These are phyloP conservation scores for Gisinianus flammeolus DNA, from an alignment of 2,888 invertebrate genomes.

Conservation along the genomic window DNA sequence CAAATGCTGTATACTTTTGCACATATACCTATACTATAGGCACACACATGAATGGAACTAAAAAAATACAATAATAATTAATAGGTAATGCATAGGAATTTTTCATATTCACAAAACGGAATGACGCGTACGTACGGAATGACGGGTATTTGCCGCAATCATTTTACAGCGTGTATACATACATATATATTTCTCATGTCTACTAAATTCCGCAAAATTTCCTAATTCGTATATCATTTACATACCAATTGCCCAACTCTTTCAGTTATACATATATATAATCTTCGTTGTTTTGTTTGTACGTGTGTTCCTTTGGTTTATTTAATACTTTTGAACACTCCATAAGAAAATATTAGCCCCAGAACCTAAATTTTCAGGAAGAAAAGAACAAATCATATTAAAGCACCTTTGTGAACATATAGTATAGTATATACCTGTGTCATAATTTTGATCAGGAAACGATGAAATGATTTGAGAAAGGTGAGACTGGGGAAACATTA, in stretches of 20 bases:
- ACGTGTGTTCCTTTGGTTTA: neutral
- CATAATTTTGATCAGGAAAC: neutral
- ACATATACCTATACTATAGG: too few species aligned
- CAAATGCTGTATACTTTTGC: too few species aligned
- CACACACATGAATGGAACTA: too few species aligned
- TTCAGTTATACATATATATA: neutral
- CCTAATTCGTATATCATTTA: neutral
- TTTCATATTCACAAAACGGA: too few species aligned
- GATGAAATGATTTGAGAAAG: neutral
- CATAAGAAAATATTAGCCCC: slow-evolving; percentile 83
- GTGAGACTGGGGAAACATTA: neutral
- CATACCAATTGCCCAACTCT: too few species aligned
- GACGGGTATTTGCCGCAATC: neutral
- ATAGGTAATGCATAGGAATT: too few species aligned
- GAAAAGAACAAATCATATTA: neutral
- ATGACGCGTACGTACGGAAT: too few species aligned
- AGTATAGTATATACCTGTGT: neutral
- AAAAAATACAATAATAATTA: too few species aligned
- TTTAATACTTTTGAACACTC: slow-evolving; percentile 80
- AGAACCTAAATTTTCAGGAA: slow-evolving; percentile 73
- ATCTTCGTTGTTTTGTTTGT: slow-evolving; percentile 3
- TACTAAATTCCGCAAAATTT: too few species aligned
- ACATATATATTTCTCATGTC: too few species aligned
- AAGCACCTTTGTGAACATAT: too few species aligned
- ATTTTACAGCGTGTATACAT: too few species aligned